Conservation (phyloP, 2,797 vertebrate genomes). For the Otolemur crassicaudatus region DNA sequence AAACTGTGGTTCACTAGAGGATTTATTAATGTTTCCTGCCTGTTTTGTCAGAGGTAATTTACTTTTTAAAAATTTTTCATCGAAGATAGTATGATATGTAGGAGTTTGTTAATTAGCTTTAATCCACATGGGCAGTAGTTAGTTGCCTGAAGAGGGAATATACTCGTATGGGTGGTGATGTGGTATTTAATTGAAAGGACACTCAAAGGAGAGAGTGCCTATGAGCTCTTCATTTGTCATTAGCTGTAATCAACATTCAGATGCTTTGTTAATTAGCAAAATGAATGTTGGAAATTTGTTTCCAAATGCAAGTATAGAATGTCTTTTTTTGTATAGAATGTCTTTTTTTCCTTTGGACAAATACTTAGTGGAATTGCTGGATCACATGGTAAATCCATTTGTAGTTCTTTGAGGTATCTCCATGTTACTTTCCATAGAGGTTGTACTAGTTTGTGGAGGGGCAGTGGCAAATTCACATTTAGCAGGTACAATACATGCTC, state of each 20-base stretch:
- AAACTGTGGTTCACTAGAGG: neutral
- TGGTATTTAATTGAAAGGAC: neutral
- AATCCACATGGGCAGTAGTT: neutral
- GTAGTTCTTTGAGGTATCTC: no score
- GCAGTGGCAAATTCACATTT: no score
- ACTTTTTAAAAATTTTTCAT: neutral
- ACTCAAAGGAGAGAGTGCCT: neutral
- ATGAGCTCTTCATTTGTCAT: neutral
- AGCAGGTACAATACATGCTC: no score
- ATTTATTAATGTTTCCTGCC: neutral
- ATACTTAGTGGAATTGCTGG: no score
- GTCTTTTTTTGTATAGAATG: no score
- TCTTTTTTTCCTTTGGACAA: no score
- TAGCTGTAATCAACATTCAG: neutral
- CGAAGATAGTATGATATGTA: neutral
- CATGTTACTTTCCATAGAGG: no score
- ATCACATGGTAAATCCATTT: no score
- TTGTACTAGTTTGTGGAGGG: no score
- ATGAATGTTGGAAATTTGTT: neutral
- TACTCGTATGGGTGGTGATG: neutral
- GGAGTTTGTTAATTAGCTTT: neutral
- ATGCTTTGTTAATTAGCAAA: neutral
- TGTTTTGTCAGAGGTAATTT: neutral
- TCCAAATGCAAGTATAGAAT: neutral
- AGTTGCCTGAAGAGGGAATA: neutral